phyloP scores from a whole-genome alignment of 2,797 vertebrate species.

The Streptopelia turtur region DNA sequence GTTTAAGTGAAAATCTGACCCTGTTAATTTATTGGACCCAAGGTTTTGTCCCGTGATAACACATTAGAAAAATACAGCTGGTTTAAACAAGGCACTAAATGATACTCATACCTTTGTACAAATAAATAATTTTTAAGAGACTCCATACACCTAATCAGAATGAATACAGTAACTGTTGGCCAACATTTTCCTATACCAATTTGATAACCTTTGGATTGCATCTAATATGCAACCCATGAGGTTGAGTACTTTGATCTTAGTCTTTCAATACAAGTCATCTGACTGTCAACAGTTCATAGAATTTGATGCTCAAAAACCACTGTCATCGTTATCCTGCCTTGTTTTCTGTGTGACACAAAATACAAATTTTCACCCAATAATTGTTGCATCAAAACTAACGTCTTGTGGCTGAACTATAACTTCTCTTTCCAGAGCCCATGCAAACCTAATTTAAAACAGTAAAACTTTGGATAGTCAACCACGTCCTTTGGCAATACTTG shows the following conservation, averaged over 20 bases:
- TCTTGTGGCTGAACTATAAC: background rate
- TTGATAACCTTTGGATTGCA: background rate
- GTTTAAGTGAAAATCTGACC: background rate
- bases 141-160: background rate
- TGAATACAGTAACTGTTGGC: background rate
- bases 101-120: background rate
- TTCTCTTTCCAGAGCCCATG: background rate
- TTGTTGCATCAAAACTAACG: background rate
- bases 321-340: background rate
- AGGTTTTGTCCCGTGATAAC: background rate
- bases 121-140: background rate
- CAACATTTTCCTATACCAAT: background rate
- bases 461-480: background rate
- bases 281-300: background rate
- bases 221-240: background rate
- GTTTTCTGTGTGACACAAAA: background rate
- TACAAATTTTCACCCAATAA: background rate
- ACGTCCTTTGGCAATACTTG: background rate
- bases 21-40: background rate
- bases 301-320: background rate
- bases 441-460: background rate
- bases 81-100: background rate
- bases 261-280: background rate
- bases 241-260: background rate
- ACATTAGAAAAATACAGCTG: background rate